Evolutionary conservation across 35 echinoderm and acorn worm genomes (phyloP), one percentile per base, ranked within the genome.

Genomic region (Diadema setosum): DNA sequence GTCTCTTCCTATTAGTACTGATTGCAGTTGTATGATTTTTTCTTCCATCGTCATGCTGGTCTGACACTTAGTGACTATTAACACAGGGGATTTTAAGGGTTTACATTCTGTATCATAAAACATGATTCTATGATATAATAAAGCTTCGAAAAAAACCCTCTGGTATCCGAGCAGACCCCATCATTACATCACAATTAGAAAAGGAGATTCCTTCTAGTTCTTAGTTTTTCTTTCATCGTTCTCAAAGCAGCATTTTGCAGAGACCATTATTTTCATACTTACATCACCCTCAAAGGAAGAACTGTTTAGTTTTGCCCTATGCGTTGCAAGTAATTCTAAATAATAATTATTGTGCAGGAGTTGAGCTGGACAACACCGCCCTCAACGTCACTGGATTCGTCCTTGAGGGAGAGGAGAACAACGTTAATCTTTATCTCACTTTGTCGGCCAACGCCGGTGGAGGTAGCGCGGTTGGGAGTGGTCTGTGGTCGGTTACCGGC

Each of bases 401-500:
- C 18, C 67, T 17, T 17, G 67, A 39, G 18, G 67, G 67, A 26
- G n/a, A 34, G 27, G 31, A 35, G 27, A 30, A 73, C 26, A 30
- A 37, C 27, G 20, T 73, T 39, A 15, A 18, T 9, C 39, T 73
- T 35, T 33, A 15, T 3, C 9, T 73, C 30, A 17, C 67, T 35
- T 20, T 73, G 27, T 1, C 4, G 0, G 30, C 67, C 4, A 18
- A 33, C 27, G 9, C 27, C 17, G 20, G 31, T 6, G 67, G 27
- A 5, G 67, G 67, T 34, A 88, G 74, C 20, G 91, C 78, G 3
- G 58, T 26, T 9, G 91, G 91, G 3, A 37, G 33, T 45, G 60
- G 78, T 18, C 85, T 93, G 23, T 93, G 91, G 91, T 45, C 70
- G 12, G 42, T 93, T 33, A 41, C 65, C 6, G 76, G 56, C 33